These are phyloP conservation scores for Pherbina coryleti DNA, from an alignment of 2,888 invertebrate genomes.

Conservation along the genomic window DNA sequence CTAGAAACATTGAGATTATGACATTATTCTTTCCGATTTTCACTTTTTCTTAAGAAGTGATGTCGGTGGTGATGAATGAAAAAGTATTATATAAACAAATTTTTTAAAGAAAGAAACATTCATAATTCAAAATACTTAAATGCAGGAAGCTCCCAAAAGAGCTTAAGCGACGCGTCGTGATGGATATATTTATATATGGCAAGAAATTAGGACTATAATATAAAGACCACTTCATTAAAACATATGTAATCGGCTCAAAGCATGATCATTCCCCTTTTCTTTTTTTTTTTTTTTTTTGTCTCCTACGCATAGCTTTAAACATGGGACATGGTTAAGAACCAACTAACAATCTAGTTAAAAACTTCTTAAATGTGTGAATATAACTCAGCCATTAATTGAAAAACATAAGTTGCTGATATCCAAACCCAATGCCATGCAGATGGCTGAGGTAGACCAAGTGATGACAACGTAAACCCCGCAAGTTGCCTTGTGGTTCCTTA, in stretches of 20 bases:
- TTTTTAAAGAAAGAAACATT: too few relatives aligned
- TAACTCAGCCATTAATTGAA: constrained; percentile 35
- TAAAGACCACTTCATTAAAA: neutral
- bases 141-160: neutral
- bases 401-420: constrained; percentile 8
- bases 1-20: too few relatives aligned
- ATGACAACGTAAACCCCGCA: constrained; percentile 11
- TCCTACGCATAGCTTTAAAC: neutral
- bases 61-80: too few relatives aligned
- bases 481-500: neutral
- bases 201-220: neutral
- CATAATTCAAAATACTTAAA: neutral
- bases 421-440: neutral
- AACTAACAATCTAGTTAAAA: neutral
- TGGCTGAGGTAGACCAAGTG: neutral
- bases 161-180: neutral
- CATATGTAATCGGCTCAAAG: neutral
- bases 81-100: too few relatives aligned
- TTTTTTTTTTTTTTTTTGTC: neutral
- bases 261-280: neutral
- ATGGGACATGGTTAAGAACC: neutral
- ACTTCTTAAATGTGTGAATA: constrained; percentile 17
- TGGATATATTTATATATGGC: neutral
- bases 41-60: too few relatives aligned
- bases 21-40: too few relatives aligned